Evolutionary conservation across 2,113 vertebrate species (phyloP).

Genomic region (Eudyptes chrysolophus): DNA sequence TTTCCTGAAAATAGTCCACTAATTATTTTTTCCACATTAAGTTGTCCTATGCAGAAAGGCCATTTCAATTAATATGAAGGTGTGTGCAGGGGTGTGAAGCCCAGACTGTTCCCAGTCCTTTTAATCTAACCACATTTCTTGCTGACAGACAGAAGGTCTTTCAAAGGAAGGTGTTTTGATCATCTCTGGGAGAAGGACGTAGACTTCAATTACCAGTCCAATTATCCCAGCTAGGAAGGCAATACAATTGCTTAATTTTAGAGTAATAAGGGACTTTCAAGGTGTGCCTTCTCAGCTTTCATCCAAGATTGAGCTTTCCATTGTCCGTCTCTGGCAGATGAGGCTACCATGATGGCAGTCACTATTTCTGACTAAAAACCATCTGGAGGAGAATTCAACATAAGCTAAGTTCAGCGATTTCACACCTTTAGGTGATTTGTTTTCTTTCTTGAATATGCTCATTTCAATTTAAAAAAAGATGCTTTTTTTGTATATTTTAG

Average conservation of each 20-base stretch:
- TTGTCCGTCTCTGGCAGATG: not conserved
- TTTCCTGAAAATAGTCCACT: slow-evolving; percentile 42
- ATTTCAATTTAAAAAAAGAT: not conserved
- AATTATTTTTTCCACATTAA: slow-evolving; percentile 55
- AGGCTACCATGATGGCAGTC: not conserved
- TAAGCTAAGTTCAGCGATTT: not conserved
- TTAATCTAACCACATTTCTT: slow-evolving; percentile 58
- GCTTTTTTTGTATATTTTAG: not conserved
- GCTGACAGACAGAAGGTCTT: slow-evolving; percentile 46
- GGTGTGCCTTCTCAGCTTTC: slow-evolving; percentile 11
- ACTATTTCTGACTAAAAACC: not conserved
- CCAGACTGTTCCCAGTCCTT: slow-evolving; percentile 60
- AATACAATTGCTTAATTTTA: slow-evolving; percentile 49
- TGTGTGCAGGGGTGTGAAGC: not conserved
- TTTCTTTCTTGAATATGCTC: not conserved
- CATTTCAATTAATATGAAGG: slow-evolving; percentile 38
- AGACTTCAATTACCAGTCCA: slow-evolving; percentile 55
- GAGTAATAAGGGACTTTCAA: slow-evolving; percentile 44
- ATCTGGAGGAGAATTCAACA: not conserved
- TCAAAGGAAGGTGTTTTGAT: slow-evolving; percentile 50
- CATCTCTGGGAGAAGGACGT: slow-evolving; percentile 35
- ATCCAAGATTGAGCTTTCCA: not conserved
- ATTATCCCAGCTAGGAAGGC: slow-evolving; percentile 49
- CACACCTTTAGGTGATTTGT: not conserved
- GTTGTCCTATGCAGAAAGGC: slow-evolving; percentile 36